These are phyloP conservation scores for Cecropterus lyciades DNA, from an alignment of 1,140 invertebrate genomes.

Conservation along the genomic window DNA sequence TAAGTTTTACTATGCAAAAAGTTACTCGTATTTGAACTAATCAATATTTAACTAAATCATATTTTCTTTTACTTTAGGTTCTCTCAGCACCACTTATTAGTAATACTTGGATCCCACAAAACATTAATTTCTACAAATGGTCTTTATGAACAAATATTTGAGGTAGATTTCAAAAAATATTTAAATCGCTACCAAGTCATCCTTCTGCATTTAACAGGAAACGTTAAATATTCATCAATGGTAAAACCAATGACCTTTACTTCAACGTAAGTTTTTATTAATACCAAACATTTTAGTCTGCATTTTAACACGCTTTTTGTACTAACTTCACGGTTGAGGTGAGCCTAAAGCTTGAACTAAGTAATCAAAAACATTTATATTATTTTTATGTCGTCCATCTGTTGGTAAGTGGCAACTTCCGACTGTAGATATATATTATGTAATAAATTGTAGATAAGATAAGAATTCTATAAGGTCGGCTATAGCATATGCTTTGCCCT, in stretches of 20 bases:
- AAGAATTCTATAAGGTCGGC: too few species aligned
- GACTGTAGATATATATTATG: too few species aligned
- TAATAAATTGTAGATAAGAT: too few species aligned
- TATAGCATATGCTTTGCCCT: too few species aligned
- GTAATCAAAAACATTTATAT: too few species aligned
- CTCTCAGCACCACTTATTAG: conserved; percentile 85
- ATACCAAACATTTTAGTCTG: too few species aligned
- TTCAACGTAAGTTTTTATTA: conserved; percentile 68
- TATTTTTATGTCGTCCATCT: too few species aligned
- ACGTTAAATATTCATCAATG: conserved; percentile 85
- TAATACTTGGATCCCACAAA: conserved; percentile 87
- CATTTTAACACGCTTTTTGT: too few species aligned
- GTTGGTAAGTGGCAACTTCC: too few species aligned
- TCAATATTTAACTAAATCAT: not conserved
- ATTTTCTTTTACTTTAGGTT: conserved; percentile 80
- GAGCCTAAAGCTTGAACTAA: too few species aligned
- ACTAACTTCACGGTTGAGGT: too few species aligned
- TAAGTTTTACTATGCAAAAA: conserved; percentile 58
- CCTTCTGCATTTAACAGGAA: conserved; percentile 85
- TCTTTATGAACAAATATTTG: conserved; percentile 88
- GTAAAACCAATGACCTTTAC: conserved; percentile 86
- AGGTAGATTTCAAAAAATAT: conserved; percentile 82
- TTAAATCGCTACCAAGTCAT: conserved; percentile 83
- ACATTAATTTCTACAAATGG: conserved; percentile 84
- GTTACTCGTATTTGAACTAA: too few species aligned